Conservation (phyloP, 2,888 invertebrate species). For the Acanthosoma haemorrhoidale region DNA sequence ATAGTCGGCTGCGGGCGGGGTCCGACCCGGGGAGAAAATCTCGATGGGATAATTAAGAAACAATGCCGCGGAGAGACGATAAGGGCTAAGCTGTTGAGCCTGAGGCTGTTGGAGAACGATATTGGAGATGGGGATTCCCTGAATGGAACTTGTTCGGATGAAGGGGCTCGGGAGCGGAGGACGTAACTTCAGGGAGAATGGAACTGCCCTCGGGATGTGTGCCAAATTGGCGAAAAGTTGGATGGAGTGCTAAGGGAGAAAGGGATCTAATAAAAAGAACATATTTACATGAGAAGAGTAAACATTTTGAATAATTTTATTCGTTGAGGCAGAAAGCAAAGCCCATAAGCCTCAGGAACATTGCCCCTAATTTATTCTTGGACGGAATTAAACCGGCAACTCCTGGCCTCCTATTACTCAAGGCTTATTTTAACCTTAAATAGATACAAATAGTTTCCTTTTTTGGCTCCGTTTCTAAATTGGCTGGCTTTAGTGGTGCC, state of each 20-base stretch:
- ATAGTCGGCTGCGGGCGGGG: too few species aligned
- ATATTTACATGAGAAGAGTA: not conserved
- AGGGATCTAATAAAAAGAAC: not conserved
- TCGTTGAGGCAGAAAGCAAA: not conserved
- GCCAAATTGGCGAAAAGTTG: constrained; percentile 1
- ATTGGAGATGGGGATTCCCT: too few species aligned
- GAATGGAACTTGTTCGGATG: too few species aligned
- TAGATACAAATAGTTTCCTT: not conserved
- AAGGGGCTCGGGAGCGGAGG: not conserved
- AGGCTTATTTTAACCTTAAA: not conserved
- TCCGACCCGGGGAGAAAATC: too few species aligned
- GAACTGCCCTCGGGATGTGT: not conserved
- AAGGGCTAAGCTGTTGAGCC: too few species aligned
- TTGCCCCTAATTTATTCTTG: too few species aligned
- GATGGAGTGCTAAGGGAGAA: not conserved
- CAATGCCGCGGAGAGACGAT: too few species aligned
- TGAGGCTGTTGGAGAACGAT: too few species aligned
- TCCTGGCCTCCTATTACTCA: not conserved
- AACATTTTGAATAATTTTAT: not conserved
- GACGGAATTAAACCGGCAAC: not conserved
- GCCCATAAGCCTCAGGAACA: too few species aligned
- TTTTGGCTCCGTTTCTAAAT: not conserved
- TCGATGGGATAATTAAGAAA: too few species aligned
- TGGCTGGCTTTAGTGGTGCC: not conserved
- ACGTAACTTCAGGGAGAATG: not conserved